Evolutionary conservation across 2,888 invertebrate species (phyloP).

Genomic region (Embidobia sp.): DNA sequence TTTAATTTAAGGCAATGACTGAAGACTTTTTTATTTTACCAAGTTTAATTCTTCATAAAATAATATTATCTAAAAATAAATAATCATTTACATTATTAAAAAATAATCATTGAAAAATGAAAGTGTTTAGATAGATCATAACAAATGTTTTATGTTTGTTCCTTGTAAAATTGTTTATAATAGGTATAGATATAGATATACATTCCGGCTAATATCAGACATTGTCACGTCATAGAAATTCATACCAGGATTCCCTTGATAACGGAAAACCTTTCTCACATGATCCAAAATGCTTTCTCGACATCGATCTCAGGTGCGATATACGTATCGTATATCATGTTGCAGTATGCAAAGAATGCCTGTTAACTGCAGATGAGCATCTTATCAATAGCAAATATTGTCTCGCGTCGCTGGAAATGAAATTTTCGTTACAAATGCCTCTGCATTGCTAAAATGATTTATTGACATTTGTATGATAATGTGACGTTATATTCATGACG

Average conservation of each 20-base stretch:
- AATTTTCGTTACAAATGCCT: slow-evolving; percentile 51
- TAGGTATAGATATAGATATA: slow-evolving; percentile 25
- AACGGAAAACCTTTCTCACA: slow-evolving; percentile 49
- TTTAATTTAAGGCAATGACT: no score
- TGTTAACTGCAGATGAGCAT: slow-evolving; percentile 49
- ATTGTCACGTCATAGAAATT: slow-evolving; percentile 57
- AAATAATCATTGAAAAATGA: no score
- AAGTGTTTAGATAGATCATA: no score
- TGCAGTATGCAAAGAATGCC: slow-evolving; percentile 52
- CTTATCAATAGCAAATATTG: slow-evolving; percentile 55
- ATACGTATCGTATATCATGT: slow-evolving; percentile 53
- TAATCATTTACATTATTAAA: no score
- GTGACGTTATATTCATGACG: slow-evolving; percentile 49
- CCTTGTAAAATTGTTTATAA: no score
- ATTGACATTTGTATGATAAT: slow-evolving; percentile 50
- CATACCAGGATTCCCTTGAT: slow-evolving; percentile 55
- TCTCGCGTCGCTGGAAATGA: slow-evolving; percentile 42
- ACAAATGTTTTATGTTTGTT: no score
- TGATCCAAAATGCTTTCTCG: slow-evolving; percentile 51
- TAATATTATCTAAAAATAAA: no score
- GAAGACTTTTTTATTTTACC: no score
- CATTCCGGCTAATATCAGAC: slow-evolving; percentile 49
- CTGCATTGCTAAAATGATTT: slow-evolving; percentile 41
- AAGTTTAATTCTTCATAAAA: no score
- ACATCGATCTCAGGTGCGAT: slow-evolving; percentile 55